Evolutionary conservation across 1,140 invertebrate genomes (phyloP).

Genomic region (Heliconius himera): DNA sequence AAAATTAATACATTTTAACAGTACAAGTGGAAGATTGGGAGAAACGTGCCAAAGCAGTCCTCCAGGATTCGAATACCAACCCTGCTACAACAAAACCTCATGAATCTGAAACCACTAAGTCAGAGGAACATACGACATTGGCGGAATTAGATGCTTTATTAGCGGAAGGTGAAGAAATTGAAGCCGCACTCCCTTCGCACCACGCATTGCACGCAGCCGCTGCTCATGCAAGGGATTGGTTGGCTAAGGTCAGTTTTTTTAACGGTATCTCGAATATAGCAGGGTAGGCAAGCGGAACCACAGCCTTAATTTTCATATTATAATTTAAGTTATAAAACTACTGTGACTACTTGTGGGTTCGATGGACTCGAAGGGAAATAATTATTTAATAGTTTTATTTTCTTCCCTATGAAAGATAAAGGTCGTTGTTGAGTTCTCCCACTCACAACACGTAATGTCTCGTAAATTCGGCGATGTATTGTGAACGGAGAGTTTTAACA

Average conservation of each 20-base stretch:
- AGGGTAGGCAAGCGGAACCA: slow-evolving; percentile 43
- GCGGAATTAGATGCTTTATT: slow-evolving; percentile 89
- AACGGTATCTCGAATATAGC: no score
- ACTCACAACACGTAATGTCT: no score
- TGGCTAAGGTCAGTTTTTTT: slow-evolving; percentile 71
- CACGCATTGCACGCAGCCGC: slow-evolving; percentile 88
- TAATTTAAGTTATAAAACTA: no score
- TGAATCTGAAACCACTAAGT: slow-evolving; percentile 16
- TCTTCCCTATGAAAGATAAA: no score
- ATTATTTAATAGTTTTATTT: no score
- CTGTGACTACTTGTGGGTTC: no score
- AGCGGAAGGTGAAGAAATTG: slow-evolving; percentile 88
- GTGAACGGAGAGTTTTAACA: no score
- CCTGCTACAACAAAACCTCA: neutral
- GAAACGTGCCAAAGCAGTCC: slow-evolving; percentile 87
- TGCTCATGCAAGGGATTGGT: slow-evolving; percentile 93
- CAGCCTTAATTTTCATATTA: no score
- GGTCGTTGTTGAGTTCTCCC: no score
- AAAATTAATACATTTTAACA: slow-evolving; percentile 29
- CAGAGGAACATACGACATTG: slow-evolving; percentile 79
- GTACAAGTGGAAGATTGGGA: slow-evolving; percentile 92
- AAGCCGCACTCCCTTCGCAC: slow-evolving; percentile 91
- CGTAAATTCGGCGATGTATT: no score
- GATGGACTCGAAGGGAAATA: no score
- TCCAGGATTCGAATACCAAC: slow-evolving; percentile 79